Conservation (phyloP, 2,888 invertebrate species). For the Odontothrips loti region DNA sequence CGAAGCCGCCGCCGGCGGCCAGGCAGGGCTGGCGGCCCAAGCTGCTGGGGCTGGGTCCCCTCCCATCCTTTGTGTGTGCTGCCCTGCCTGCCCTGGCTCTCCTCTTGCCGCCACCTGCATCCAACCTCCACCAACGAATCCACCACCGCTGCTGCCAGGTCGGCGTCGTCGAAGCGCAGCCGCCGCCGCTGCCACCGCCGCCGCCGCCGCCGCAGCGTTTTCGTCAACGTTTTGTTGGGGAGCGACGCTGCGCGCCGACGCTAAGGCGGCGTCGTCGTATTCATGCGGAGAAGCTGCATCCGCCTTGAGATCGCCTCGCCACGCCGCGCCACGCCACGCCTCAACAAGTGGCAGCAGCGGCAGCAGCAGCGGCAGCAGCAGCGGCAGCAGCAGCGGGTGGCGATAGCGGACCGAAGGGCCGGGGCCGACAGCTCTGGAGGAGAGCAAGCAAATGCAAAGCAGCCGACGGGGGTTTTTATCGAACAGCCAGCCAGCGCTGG, state of each 20-base stretch:
- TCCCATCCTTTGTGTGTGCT: no score
- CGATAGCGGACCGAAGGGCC: no score
- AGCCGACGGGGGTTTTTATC: no score
- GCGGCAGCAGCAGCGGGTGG: no score
- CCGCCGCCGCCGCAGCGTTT: neutral
- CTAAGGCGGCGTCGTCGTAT: neutral
- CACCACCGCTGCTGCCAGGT: no score
- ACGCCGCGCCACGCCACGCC: neutral
- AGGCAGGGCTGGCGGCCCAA: conserved; percentile 11
- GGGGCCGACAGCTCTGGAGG: no score
- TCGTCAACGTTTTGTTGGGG: conserved; percentile 6
- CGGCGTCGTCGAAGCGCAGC: no score
- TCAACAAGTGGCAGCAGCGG: neutral
- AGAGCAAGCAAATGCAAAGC: no score
- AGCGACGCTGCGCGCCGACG: neutral
- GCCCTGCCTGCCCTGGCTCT: neutral
- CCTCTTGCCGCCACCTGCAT: conserved; percentile 13
- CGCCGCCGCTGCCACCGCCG: no score
- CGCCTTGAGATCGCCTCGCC: no score
- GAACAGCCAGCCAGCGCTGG: no score
- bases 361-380: neutral
- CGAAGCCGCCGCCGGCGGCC: neutral
- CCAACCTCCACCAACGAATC: neutral
- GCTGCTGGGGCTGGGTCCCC: no score
- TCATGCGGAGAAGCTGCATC: neutral